Evolutionary conservation across 2,797 vertebrate genomes (phyloP).

Genomic region (Galagoides demidoff): DNA sequence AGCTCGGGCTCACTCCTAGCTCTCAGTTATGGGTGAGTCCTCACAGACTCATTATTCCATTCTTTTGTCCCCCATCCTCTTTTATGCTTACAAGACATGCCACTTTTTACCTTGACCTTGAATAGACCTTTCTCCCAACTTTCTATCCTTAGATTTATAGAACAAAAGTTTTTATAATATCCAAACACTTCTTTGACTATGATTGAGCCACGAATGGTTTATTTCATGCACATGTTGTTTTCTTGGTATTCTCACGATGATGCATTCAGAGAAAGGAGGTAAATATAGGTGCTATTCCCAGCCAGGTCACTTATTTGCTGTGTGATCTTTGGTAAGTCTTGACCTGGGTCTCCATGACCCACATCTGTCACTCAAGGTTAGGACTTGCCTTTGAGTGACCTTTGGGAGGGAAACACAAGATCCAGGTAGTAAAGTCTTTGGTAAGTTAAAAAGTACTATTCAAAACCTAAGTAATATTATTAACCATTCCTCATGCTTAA

Average conservation of each 20-base stretch:
- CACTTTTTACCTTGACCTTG: not conserved
- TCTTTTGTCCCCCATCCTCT: not conserved
- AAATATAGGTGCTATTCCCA: not conserved
- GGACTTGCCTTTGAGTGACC: not conserved
- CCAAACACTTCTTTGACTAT: not conserved
- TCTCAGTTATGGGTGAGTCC: not conserved
- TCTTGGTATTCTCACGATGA: not conserved
- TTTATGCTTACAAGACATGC: not conserved
- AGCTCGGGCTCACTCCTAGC: not conserved
- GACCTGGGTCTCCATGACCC: not conserved
- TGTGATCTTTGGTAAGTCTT: conserved; percentile 13
- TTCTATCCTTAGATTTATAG: not conserved
- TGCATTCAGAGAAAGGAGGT: not conserved
- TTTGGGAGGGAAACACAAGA: not conserved
- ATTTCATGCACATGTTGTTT: not conserved
- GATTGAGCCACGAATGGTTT: not conserved
- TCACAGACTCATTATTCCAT: not conserved
- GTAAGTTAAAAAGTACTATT: conserved; percentile 16
- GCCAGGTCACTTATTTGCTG: not conserved
- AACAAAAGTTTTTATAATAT: not conserved
- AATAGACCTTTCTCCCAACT: not conserved
- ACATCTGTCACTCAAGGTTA: not conserved
- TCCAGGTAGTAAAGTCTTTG: not conserved
- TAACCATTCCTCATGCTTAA: not conserved
- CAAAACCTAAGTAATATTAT: not conserved